These are phyloP conservation scores for Oxygymnocypris stewartii DNA, from an alignment of 2,113 vertebrate species.

Conservation along the genomic window DNA sequence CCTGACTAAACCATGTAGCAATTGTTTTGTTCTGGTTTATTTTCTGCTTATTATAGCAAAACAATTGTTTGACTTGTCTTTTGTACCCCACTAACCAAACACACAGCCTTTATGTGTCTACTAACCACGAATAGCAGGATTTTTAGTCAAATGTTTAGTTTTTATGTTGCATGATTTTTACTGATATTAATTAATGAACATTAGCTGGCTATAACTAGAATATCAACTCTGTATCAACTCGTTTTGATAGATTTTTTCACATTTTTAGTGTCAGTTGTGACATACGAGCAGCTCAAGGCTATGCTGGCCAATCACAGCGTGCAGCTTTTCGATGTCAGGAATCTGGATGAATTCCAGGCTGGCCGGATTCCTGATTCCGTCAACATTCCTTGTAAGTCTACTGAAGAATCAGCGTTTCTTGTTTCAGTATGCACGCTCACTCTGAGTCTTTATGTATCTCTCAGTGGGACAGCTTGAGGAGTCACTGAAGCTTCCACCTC, in stretches of 20 bases:
- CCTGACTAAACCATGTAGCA: background rate
- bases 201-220: background rate
- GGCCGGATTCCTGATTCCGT: conserved; percentile 69
- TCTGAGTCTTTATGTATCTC: background rate
- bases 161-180: background rate
- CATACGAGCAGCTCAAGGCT: conserved; percentile 68
- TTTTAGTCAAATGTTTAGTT: background rate
- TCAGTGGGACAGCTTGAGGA: conserved; percentile 74
- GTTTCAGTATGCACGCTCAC: background rate
- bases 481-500: conserved; percentile 73
- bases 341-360: conserved; percentile 69
- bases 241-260: background rate
- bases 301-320: conserved; percentile 64
- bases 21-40: background rate
- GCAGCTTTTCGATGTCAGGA: conserved; percentile 75
- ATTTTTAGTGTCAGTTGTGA: conserved; percentile 65
- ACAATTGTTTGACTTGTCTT: background rate
- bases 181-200: background rate
- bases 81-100: background rate
- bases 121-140: background rate
- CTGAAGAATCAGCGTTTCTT: background rate
- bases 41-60: background rate
- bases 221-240: background rate
- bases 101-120: background rate
- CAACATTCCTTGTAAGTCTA: conserved; percentile 72